A percentile compares a stretch with the other conserved stretches of the same genome.
These are phyloP conservation scores for Otocyon megalotis DNA, from an alignment of 2,113 vertebrate genomes.

Conservation along the genomic window DNA sequence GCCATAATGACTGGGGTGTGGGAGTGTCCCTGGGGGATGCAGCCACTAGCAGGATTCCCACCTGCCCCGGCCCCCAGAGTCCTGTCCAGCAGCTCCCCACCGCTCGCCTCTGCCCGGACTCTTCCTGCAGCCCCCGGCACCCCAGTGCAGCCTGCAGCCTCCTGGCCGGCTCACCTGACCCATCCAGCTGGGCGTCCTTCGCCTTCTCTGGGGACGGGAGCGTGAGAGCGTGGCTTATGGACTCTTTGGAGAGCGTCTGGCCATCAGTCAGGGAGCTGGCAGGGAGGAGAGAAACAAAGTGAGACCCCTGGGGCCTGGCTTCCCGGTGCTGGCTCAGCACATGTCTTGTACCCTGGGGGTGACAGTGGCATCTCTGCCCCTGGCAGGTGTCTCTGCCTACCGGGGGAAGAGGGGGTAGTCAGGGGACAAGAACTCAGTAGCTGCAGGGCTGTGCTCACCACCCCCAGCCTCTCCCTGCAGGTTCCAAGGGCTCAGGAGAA, in stretches of 20 bases:
- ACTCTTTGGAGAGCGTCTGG: slow-evolving; percentile 31
- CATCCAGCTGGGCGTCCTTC: not conserved
- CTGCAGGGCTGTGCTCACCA: not conserved
- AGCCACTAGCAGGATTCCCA: not conserved
- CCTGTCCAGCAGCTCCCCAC: not conserved
- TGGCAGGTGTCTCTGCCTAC: not conserved
- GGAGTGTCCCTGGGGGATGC: not conserved
- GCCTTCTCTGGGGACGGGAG: not conserved
- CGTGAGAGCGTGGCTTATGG: not conserved
- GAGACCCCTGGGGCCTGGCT: not conserved
- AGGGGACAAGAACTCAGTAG: not conserved
- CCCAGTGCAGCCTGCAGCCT: not conserved
- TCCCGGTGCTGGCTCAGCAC: fast-evolving
- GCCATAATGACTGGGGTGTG: not conserved
- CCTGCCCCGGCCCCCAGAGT: not conserved
- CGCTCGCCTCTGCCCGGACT: not conserved
- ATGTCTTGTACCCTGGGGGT: not conserved
- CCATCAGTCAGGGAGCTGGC: not conserved
- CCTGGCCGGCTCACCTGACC: slow-evolving; percentile 43
- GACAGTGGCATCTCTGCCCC: not conserved
- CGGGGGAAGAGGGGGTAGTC: not conserved
- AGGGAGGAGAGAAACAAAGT: not conserved
- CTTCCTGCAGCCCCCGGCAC: not conserved
- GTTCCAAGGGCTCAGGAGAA: not conserved
- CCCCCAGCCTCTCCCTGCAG: not conserved